phyloP scores from a whole-genome alignment of 2,888 invertebrate genomes.

The Digitonthophagus gazella region DNA sequence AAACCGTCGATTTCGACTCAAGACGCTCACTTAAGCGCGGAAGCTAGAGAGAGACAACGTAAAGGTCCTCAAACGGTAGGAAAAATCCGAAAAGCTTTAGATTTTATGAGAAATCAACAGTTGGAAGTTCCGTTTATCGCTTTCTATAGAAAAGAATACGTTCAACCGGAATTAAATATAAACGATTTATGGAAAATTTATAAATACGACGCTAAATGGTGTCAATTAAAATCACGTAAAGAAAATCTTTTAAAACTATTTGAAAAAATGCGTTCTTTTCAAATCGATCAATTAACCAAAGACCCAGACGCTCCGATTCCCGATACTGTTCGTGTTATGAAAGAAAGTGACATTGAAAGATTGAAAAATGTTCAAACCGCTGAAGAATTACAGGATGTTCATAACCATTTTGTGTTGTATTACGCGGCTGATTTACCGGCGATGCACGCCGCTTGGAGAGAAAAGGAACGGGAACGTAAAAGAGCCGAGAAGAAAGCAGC shows the following conservation, averaged over 20 bases:
- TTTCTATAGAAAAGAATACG: constrained; percentile 97
- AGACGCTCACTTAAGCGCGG: constrained; percentile 57
- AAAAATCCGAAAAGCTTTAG: constrained; percentile 92
- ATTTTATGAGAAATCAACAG: constrained; percentile 93
- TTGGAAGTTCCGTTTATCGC: constrained; percentile 98
- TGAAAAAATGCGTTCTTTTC: constrained; percentile 90
- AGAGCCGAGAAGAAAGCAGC: constrained; percentile 54
- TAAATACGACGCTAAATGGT: constrained; percentile 63
- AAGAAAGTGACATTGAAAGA: constrained; percentile 81
- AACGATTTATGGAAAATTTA: constrained; percentile 99
- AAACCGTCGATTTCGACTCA: constrained; percentile 80
- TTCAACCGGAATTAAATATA: constrained; percentile 89
- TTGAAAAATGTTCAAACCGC: constrained; percentile 75
- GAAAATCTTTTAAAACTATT: constrained; percentile 77
- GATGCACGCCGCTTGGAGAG: constrained; percentile 74
- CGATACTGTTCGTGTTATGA: constrained; percentile 77
- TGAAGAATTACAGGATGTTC: constrained; percentile 91
- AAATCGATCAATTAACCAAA: constrained; percentile 77
- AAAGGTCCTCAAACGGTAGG: constrained; percentile 71
- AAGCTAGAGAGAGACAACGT: constrained; percentile 57
- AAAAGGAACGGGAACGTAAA: constrained; percentile 65
- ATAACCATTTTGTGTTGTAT: constrained; percentile 89
- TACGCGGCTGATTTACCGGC: constrained; percentile 81
- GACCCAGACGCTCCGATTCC: constrained; percentile 82
- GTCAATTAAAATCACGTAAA: constrained; percentile 82